Conservation (phyloP, 2,888 invertebrate genomes). For the Microplitis manilae region DNA sequence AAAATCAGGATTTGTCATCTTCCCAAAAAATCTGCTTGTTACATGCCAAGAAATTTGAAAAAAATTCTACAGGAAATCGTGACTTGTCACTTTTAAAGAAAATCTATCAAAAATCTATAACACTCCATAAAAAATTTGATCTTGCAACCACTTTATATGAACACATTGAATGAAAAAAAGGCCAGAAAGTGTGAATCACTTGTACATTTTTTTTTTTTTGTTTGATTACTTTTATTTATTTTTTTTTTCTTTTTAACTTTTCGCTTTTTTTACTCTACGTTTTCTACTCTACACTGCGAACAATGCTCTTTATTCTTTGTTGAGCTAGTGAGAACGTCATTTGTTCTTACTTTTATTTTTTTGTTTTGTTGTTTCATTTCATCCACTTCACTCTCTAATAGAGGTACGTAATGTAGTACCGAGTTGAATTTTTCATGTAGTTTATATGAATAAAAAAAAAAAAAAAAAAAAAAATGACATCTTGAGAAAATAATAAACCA, state of each 20-base stretch:
- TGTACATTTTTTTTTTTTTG: not conserved
- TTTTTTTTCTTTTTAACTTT: constrained; percentile 5
- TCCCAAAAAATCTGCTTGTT: too few species aligned
- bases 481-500: not conserved
- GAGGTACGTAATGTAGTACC: not conserved
- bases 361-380: constrained; percentile 8
- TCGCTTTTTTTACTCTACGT: not conserved
- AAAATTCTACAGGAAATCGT: too few species aligned
- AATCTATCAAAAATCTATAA: too few species aligned
- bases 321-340: constrained; percentile 29
- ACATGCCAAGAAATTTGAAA: too few species aligned
- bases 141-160: not conserved
- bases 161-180: not conserved
- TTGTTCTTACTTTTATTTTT: not conserved
- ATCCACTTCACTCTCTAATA: not conserved
- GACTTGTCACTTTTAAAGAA: too few species aligned
- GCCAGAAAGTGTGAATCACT: constrained; percentile 11
- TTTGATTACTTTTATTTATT: not conserved
- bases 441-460: too few species aligned
- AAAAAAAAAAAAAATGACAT: too few species aligned
- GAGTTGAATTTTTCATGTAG: not conserved
- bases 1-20: too few species aligned
- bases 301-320: constrained; percentile 48
- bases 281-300: constrained; percentile 41
- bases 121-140: not conserved